phyloP scores from a whole-genome alignment of 2,888 invertebrate species.

The Acrobasis consociella region DNA sequence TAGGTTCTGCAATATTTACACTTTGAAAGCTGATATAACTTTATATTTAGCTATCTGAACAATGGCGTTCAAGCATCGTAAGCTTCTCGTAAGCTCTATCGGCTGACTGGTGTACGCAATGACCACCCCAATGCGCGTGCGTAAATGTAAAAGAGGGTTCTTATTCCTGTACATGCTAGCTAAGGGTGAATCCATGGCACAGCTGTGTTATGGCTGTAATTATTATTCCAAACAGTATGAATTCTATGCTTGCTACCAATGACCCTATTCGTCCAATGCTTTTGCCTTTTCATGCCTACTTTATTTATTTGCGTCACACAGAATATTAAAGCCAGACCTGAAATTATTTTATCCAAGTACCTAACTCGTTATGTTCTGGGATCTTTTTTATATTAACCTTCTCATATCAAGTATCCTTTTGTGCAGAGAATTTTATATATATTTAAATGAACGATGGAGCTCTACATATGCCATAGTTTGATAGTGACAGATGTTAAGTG shows the following conservation, averaged over 20 bases:
- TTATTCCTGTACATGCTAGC: conserved; percentile 41
- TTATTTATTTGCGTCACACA: too few species aligned
- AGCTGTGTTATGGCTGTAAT: conserved; percentile 64
- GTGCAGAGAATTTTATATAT: background rate
- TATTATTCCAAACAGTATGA: conserved; percentile 25
- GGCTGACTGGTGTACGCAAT: conserved; percentile 55
- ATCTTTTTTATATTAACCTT: too few species aligned
- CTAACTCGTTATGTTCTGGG: too few species aligned
- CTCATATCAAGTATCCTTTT: too few species aligned
- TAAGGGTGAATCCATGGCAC: conserved; percentile 41
- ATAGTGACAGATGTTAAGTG: conserved; percentile 30
- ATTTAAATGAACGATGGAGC: conserved; percentile 2
- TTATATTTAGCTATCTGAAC: conserved; percentile 41
- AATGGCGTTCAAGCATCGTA: conserved; percentile 65
- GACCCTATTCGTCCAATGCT: background rate
- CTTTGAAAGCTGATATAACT: conserved; percentile 29
- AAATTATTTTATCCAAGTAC: too few species aligned
- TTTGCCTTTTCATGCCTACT: too few species aligned
- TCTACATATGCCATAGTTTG: conserved; percentile 12
- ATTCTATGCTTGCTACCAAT: background rate
- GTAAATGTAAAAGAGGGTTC: conserved; percentile 71
- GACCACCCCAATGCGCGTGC: conserved; percentile 74
- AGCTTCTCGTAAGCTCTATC: conserved; percentile 58
- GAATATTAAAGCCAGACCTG: too few species aligned
- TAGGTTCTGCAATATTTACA: conserved; percentile 35